Evolutionary conservation across 2,113 vertebrate species (phyloP), one percentile per base, ranked within the genome.

Genomic region (Haplochromis burtoni): DNA sequence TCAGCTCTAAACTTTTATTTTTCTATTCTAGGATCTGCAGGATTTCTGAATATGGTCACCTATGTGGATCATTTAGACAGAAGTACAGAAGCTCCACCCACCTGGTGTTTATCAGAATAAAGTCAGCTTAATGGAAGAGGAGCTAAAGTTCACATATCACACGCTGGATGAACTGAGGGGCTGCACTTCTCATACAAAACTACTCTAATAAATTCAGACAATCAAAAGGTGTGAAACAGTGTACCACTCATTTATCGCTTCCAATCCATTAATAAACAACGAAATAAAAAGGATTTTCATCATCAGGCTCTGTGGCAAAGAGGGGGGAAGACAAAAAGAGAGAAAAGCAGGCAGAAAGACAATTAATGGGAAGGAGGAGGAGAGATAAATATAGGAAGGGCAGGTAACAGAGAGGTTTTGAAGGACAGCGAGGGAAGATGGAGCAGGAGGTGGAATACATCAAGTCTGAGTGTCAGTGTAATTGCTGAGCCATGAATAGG

Each of bases 221-320:
- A 4, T 17, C 7, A 31, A 61, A 61, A 57, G 24, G 12, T 57
- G 24, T 14, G 12, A 57, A 57, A 26, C 7, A 57, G 21, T 82
- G 79, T 66, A 73, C 57, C 59, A 55, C 82, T 83, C 55, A 80
- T 90, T 76, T 76, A 85, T 79, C 24, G 81, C 81, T 81, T 84
- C 85, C 87, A 92, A 93, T 87, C 86, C 68, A 82, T 29, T 66
- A 91, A 89, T 82, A 91, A 89, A 91, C 90, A 92, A 86, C 38
- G 49, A 21, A 21, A 33, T 33, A 38, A 4, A 38, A 19, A 21
- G 45, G 86, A 93, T 93, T 94, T 93, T 51, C 82, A 92, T 94
- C 92, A 88, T 89, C 91, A 91, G 91, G 88, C 93, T 93, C 71
- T 89, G 87, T 85, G 51, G 87, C 87, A 91, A 91, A 91, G 83